These are phyloP conservation scores for Athalia rosae DNA, from an alignment of 2,888 invertebrate genomes.

Conservation along the genomic window DNA sequence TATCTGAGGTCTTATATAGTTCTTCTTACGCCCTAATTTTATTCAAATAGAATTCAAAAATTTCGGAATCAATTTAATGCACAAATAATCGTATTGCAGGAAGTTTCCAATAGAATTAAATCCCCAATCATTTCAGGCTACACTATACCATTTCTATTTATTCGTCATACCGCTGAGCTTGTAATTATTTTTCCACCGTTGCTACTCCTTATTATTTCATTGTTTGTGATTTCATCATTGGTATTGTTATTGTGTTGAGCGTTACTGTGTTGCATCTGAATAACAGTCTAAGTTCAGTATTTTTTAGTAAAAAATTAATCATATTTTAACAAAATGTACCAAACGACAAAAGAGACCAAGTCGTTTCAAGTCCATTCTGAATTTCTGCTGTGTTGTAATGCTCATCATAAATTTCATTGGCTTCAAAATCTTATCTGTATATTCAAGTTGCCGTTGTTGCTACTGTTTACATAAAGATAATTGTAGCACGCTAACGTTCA, in stretches of 20 bases:
- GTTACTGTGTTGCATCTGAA: conserved; percentile 18
- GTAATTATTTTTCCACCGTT: neutral
- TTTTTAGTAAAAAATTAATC: neutral
- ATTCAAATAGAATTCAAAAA: too few relatives aligned
- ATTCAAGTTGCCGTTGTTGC: neutral
- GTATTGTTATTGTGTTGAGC: conserved; percentile 27
- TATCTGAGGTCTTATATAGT: too few relatives aligned
- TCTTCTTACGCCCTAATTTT: too few relatives aligned
- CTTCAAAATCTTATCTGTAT: too few relatives aligned
- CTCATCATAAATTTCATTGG: neutral
- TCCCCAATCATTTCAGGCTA: neutral
- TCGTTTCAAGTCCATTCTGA: too few relatives aligned
- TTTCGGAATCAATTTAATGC: neutral
- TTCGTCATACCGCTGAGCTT: neutral
- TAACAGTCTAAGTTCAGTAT: neutral
- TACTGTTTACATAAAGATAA: neutral
- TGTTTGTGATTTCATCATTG: neutral
- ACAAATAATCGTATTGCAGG: neutral
- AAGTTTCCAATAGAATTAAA: neutral
- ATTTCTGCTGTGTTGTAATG: too few relatives aligned
- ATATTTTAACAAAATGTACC: neutral
- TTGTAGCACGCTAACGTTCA: conserved; percentile 23
- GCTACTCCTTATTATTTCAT: conserved; percentile 13
- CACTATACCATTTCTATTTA: neutral
- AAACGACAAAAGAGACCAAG: too few relatives aligned